Evolutionary conservation across 37 sponge, comb jelly and placozoan species (phyloP).

Genomic region (Geodia barretti): DNA sequence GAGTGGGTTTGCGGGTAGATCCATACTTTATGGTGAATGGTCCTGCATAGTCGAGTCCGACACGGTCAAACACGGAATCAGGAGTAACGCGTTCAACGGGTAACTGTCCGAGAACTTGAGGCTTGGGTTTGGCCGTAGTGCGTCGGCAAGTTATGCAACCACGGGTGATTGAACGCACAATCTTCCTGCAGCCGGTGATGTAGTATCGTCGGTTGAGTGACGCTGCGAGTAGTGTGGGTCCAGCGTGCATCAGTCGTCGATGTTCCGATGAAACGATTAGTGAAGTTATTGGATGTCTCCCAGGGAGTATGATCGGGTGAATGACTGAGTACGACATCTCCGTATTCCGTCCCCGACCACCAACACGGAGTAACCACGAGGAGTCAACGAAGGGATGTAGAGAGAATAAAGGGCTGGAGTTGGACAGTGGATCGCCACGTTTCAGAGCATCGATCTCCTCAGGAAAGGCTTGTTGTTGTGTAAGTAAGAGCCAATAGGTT

Average conservation of each 20-base stretch:
- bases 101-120: conserved; percentile 24
- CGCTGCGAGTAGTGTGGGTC: not conserved
- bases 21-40: conserved; percentile 24
- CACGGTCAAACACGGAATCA: not conserved
- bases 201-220: conserved; percentile 3
- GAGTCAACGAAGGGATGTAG: not conserved
- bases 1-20: conserved; percentile 8
- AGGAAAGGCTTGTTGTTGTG: not conserved
- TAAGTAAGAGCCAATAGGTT: not conserved
- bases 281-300: not conserved
- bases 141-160: not conserved
- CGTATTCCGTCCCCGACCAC: conserved; percentile 1
- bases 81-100: conserved; percentile 36
- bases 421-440: not conserved
- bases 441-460: not conserved
- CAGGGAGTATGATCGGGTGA: not conserved
- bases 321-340: not conserved
- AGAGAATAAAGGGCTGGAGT: not conserved
- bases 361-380: not conserved
- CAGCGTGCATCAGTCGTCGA: not conserved
- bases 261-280: not conserved
- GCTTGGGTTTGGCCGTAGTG: not conserved
- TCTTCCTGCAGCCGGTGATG: conserved; percentile 14
- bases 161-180: not conserved
- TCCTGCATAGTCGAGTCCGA: conserved; percentile 44